Conservation (phyloP, 2,797 vertebrate species). For the Acipenser transmontanus region DNA sequence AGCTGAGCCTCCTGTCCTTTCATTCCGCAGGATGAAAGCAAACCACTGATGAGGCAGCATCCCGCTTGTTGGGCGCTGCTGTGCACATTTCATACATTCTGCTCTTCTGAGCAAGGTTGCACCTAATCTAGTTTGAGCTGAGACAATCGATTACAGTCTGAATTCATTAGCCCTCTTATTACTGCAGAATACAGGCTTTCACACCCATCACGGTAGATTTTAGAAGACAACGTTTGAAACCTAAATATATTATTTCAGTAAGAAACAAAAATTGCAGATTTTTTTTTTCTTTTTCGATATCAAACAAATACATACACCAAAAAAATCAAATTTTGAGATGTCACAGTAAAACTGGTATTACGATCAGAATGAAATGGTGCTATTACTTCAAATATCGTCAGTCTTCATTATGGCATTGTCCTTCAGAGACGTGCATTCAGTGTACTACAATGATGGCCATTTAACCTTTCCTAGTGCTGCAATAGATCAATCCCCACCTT, state of each 20-base stretch:
- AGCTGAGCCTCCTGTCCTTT: constrained; percentile 96
- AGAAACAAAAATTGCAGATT: not conserved
- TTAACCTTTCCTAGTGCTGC: too few species aligned
- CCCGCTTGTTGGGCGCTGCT: constrained; percentile 50
- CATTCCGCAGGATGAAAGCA: constrained; percentile 77
- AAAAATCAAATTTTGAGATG: too few species aligned
- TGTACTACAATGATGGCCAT: too few species aligned
- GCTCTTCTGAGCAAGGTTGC: constrained; percentile 89
- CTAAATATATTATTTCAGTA: constrained; percentile 44
- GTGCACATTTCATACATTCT: constrained; percentile 70
- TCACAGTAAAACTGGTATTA: too few species aligned
- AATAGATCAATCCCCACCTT: too few species aligned
- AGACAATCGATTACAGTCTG: constrained; percentile 94
- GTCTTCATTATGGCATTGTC: too few species aligned
- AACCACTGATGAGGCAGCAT: constrained; percentile 73
- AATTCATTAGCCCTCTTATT: constrained; percentile 94
- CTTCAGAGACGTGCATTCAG: too few species aligned
- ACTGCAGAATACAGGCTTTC: constrained; percentile 62
- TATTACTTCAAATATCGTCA: too few species aligned
- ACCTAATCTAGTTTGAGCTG: constrained; percentile 89
- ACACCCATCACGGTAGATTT: constrained; percentile 69
- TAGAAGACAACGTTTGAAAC: constrained; percentile 64
- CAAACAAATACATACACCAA: too few species aligned
- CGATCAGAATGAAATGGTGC: too few species aligned
- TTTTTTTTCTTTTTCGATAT: too few species aligned